phyloP scores from a whole-genome alignment of 1,140 invertebrate species.

The Drosophila pseudoobscura region DNA sequence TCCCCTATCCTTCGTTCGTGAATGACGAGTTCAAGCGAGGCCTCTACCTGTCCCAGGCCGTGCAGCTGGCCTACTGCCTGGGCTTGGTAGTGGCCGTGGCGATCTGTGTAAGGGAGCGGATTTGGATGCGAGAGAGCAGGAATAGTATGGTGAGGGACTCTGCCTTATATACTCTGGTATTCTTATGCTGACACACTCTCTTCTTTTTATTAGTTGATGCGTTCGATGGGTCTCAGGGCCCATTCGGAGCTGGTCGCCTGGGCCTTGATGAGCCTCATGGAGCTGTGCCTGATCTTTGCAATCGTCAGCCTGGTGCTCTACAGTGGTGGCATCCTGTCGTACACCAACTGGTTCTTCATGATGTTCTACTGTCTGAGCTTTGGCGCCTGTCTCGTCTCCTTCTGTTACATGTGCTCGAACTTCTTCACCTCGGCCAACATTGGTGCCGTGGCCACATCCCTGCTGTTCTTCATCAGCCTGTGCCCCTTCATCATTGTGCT shows the following conservation, averaged over 20 bases:
- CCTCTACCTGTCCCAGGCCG: constrained; percentile 86
- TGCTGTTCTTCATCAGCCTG: constrained; percentile 86
- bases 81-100: constrained; percentile 86
- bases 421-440: constrained; percentile 87
- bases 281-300: constrained; percentile 84
- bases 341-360: constrained; percentile 85
- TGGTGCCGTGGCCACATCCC: constrained; percentile 86
- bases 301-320: constrained; percentile 84
- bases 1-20: constrained; percentile 87
- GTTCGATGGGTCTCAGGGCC: constrained; percentile 87
- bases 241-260: constrained; percentile 86
- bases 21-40: constrained; percentile 87
- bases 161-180: no score
- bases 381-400: constrained; percentile 85
- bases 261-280: constrained; percentile 85
- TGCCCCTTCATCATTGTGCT: constrained; percentile 88
- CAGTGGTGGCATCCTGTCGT: constrained; percentile 85
- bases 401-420: constrained; percentile 88
- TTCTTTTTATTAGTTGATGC: constrained; percentile 85
- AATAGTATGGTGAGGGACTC: constrained; percentile 85
- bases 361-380: constrained; percentile 85
- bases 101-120: constrained; percentile 86
- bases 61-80: constrained; percentile 87
- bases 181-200: no score
- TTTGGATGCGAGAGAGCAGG: constrained; percentile 87